A percentile compares a stretch with the other conserved stretches of the same genome.
Conservation (phyloP, 2,888 invertebrate species). For the Melipona bicolor region DNA sequence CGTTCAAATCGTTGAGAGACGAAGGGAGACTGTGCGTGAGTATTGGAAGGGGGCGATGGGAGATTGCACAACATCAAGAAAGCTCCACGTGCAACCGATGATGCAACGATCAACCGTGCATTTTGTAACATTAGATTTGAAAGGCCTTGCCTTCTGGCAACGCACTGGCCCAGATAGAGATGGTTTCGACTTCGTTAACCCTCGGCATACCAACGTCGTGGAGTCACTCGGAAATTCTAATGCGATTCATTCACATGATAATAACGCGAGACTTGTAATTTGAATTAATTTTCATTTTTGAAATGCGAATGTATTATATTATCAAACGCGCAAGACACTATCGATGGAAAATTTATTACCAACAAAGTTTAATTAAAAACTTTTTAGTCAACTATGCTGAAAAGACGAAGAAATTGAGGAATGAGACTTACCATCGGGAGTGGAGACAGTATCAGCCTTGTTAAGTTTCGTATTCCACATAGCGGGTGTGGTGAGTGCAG, state of each 20-base stretch:
- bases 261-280: not conserved
- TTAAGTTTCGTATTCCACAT: conserved; percentile 87
- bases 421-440: conserved; percentile 90
- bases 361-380: no score
- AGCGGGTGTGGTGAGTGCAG: conserved; percentile 82
- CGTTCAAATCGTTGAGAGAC: not conserved
- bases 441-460: conserved; percentile 92
- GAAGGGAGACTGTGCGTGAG: not conserved
- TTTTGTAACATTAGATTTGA: conserved; percentile 61
- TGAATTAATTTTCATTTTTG: not conserved
- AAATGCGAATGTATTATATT: no score
- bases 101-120: conserved; percentile 67
- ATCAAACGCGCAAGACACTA: no score
- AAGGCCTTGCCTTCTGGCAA: conserved; percentile 37
- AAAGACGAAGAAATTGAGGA: not conserved
- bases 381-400: no score
- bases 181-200: conserved; percentile 9
- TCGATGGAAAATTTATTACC: not conserved
- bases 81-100: conserved; percentile 71
- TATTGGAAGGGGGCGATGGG: conserved; percentile 23
- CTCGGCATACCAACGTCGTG: not conserved
- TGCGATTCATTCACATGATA: not conserved
- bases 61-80: conserved; percentile 71
- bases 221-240: not conserved
- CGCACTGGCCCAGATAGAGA: conserved; percentile 54